Evolutionary conservation across 2,888 invertebrate species (phyloP), one percentile per base, ranked within the genome.

Genomic region (Lasioglossum calceatum): DNA sequence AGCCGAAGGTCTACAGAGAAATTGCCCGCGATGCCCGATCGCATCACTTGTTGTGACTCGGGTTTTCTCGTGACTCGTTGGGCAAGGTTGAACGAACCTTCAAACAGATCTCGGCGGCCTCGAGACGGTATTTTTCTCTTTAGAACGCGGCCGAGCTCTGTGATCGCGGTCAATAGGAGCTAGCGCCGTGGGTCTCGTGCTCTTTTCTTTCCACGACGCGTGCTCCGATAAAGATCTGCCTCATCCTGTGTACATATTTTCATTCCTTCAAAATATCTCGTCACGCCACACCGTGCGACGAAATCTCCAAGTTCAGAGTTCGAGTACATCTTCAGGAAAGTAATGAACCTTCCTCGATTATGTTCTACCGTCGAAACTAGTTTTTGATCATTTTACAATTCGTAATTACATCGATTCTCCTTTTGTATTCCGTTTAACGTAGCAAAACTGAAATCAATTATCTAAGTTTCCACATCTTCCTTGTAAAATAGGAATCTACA

Each of bases 1-100:
- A 36, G 50, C n/a, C 23, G 61, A 84, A 70, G 79, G 79, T 75
- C 77, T 23, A 7, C 1, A 50, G 42, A 73, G 79, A 83, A 74
- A 75, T 87, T 79, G 47, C 4, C 42, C 14, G 50, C 32, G 64
- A 72, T 75, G 47, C n/a, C 19, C 44, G 71, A 84, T 84, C 44
- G 36, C 61, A 47, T 36, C 50, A 14, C 64, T 36, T 61, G 67
- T 54, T 76, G 39, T 77, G 42, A 4, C 74, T 67, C 72, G 77
- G 72, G 50, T 71, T 86, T 88, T 86, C 80, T 72, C 64, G 76
- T 54, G 77, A 77, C 61, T 81, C 74, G 71, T 87, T 84, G 27
- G 19, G 50, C 82, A 86, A 90, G 86, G 90, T 90, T 90, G 90
- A 90, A 90, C 79, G 86, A 88, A 89, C 86, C 85, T 82, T 83